Conservation (phyloP, 2,113 vertebrate species). For the Sialia sialis region DNA sequence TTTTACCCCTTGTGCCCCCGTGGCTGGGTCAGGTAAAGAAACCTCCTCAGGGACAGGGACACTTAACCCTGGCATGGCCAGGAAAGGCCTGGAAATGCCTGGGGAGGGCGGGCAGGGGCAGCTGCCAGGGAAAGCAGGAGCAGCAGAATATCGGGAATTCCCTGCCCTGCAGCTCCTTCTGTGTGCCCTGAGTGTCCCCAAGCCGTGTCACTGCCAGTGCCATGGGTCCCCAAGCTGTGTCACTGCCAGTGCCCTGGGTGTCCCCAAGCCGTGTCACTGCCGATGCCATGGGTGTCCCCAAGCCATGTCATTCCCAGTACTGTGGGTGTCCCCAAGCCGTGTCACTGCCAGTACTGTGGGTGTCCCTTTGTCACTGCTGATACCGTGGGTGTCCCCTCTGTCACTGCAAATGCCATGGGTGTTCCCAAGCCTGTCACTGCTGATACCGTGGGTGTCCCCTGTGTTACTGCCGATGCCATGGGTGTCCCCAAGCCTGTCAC, state of each 20-base stretch:
- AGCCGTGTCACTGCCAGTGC: accelerated
- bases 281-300: accelerated
- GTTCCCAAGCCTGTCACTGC: background rate
- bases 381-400: background rate
- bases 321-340: background rate
- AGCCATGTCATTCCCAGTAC: too few species aligned
- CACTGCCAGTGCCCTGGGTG: accelerated
- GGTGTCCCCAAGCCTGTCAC: background rate
- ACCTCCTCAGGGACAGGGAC: background rate
- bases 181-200: background rate
- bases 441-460: background rate
- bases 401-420: background rate
- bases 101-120: too few species aligned
- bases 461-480: accelerated
- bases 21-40: background rate
- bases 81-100: background rate
- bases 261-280: background rate
- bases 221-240: background rate
- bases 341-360: accelerated
- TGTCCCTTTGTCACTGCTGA: background rate
- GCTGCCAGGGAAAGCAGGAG: background rate
- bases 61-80: background rate
- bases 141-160: accelerated
- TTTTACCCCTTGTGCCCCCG: accelerated
- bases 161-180: background rate